Conservation (phyloP, 2,888 invertebrate species). For the Philaethria dido region DNA sequence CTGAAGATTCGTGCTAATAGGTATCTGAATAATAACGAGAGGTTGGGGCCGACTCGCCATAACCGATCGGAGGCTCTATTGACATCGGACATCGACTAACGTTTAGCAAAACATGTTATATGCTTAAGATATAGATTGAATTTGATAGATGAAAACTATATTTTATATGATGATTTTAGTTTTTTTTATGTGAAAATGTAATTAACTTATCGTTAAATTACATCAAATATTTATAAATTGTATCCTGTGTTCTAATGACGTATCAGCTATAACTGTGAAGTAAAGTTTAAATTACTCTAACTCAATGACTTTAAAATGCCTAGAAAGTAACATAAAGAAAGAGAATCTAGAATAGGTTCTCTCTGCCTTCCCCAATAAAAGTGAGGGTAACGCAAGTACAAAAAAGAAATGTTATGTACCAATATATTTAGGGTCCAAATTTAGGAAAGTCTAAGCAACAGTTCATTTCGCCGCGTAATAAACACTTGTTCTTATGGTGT, state of each 20-base stretch:
- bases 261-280: too few relatives aligned
- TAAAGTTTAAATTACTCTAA: too few relatives aligned
- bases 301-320: too few relatives aligned
- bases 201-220: neutral
- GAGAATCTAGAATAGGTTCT: too few relatives aligned
- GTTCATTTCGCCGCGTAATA: conserved; percentile 10
- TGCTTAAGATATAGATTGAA: conserved; percentile 6
- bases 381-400: too few relatives aligned
- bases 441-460: neutral
- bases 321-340: too few relatives aligned
- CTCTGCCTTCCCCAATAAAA: too few relatives aligned
- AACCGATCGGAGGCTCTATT: conserved; percentile 17
- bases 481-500: conserved; percentile 6
- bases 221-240: too few relatives aligned
- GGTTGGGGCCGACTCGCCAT: conserved; percentile 10
- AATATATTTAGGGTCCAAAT: too few relatives aligned
- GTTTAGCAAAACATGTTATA: neutral
- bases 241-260: too few relatives aligned
- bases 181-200: neutral
- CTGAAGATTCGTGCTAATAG: conserved; percentile 33
- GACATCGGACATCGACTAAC: conserved; percentile 23
- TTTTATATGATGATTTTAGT: neutral
- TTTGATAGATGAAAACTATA: neutral
- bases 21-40: conserved; percentile 25
- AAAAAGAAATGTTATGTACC: too few relatives aligned